Evolutionary conservation across 2,797 vertebrate species (phyloP), one percentile per base, ranked within the genome.

Genomic region (Ctenochaetus hawaiiensis): DNA sequence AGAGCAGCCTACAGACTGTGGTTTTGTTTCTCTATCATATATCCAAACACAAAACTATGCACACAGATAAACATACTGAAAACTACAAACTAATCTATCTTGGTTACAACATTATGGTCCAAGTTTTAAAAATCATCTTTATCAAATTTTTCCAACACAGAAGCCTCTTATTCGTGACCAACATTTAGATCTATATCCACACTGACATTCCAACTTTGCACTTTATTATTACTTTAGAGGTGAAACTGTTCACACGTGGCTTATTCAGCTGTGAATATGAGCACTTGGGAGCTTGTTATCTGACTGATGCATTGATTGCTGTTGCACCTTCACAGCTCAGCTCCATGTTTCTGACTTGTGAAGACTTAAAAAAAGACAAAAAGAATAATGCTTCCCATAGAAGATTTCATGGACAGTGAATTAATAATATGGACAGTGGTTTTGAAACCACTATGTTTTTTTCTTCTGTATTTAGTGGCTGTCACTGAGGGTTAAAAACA

Each of bases 251-350:
- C 77, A 57, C 47, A 66, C 17, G 18, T 22, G 61, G 49, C 34
- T n/a, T 63, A 62, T 77, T 86, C 67, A 68, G 5, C 53, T 20
- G 2, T 80, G 39, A 80, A 82, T 72, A 71, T 16, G 30, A 57
- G 59, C 2, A 37, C 74, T 76, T 4, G 16, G 59, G 78, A 72
- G 64, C 18, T 84, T 77, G 54, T 82, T 85, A 64, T 84, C 54
- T 64, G 57, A 68, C 79, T 81, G 85, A 85, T 67, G 54, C 75
- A 87, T 84, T 58, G 66, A 87, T 89, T 75, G 48, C 56, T 61
- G 67, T 62, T 44, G 43, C 52, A 77, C 45, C 30, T 48, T 64
- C 63, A 76, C 22, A 44, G 52, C 67, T 65, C 60, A 13, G 52
- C 60, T 87, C 63, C 53, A 51, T 67, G 68, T 80, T 75, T 48